Evolutionary conservation across 2,888 invertebrate genomes (phyloP).

Genomic region (Stegophylla sp.): DNA sequence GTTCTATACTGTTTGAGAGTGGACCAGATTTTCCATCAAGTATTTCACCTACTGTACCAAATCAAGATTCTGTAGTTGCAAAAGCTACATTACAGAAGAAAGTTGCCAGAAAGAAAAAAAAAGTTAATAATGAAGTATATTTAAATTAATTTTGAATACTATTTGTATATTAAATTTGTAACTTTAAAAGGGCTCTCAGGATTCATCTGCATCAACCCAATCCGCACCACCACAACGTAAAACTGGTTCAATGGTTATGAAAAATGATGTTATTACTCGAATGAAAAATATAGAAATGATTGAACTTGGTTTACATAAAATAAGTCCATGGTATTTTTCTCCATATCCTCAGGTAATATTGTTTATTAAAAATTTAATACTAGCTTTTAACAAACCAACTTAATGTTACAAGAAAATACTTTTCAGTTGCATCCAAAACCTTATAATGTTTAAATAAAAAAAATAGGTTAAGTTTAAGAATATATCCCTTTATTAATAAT

Average conservation of each 20-base stretch:
- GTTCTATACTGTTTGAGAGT: conserved; percentile 40
- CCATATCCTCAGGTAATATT: conserved; percentile 92
- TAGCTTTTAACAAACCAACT: too few relatives aligned
- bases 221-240: conserved; percentile 71
- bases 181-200: conserved; percentile 33
- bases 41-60: conserved; percentile 65
- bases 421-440: too few relatives aligned
- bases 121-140: conserved; percentile 52
- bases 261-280: conserved; percentile 86
- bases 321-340: conserved; percentile 99
- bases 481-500: too few relatives aligned
- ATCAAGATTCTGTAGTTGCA: conserved; percentile 80
- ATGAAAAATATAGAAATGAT: conserved; percentile 99
- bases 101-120: conserved; percentile 67
- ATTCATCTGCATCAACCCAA: conserved; percentile 62
- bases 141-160: neutral
- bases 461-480: too few relatives aligned
- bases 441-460: too few relatives aligned
- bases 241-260: conserved; percentile 85
- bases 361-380: neutral
- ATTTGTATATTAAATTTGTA: neutral
- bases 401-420: too few relatives aligned
- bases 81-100: conserved; percentile 86
- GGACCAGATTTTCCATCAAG: conserved; percentile 69
- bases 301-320: conserved; percentile 90